Base-by-base conservation (phyloP, 1,140 invertebrate genomes). In the Sweltsa coloradensis region DNA sequence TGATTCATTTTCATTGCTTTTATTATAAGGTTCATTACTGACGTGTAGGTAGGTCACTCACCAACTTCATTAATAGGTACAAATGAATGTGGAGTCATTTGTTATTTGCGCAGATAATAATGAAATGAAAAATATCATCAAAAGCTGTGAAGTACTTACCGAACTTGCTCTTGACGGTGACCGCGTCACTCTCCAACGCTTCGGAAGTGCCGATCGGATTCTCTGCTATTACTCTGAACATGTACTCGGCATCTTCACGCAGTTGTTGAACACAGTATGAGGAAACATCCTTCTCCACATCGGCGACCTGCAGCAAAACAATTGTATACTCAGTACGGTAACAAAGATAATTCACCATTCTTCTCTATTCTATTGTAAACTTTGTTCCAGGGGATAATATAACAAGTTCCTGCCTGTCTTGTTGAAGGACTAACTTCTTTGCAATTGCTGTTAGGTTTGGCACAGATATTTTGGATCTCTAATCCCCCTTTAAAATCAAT, bases 171-270 rank as follows among this genome's bases (percentile, higher is more conserved):
- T 76, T 81, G 31, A 83, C 74, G 24, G 72, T 69, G 14, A 86
- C 75, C 2, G 75, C 58, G 34, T 83, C 78, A 56, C 80, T 83
- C 63, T 83, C 76, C 16, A 83, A 63, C 4, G 83, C 74, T 55
- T 87, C 83, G 7, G 87, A 87, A 14, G 71, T 62, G 5, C 88
- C 89, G 44, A 88, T 74, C 5, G 81, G 74, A 66, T 93, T 94
- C 51, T 77, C 77, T 22, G 88, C 88, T 51, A 81, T 75, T 16
- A 94, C 77, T 51, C 88, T 72, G 70, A 91, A 93, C 65, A 84
- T 78, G 57, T 93, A 94, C 57, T 87, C 79, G 16, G 73, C 69
- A 53, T 86, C 81, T 59, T 87, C 78, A 47, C 78, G 72, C 11
- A 97, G 67, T 55, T 79, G 79, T 56, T 87, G 78, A 41, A 93